These are phyloP conservation scores for Neopelma chrysocephalum DNA, from an alignment of 2,797 vertebrate genomes.

Conservation along the genomic window DNA sequence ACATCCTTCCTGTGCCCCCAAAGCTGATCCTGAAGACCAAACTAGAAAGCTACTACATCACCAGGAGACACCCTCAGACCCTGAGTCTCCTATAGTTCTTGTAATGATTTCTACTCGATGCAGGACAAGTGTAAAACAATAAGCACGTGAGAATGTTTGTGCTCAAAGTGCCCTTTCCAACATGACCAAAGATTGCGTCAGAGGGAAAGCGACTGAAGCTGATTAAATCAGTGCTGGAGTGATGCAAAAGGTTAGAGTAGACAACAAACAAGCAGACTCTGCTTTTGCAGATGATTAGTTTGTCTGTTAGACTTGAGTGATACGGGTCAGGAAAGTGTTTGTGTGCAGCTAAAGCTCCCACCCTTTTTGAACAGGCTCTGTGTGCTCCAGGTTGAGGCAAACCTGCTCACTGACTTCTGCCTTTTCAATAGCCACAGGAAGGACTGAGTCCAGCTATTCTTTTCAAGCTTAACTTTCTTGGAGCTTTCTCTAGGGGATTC, in stretches of 20 bases:
- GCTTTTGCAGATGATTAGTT: background rate
- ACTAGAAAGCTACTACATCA: background rate
- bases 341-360: background rate
- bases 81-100: background rate
- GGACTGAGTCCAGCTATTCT: background rate
- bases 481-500: background rate
- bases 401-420: background rate
- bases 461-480: constrained; percentile 9
- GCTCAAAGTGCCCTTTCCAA: background rate
- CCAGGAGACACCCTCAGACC: background rate
- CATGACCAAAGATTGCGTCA: background rate
- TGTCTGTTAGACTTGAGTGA: background rate
- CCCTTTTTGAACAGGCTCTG: background rate
- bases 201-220: background rate
- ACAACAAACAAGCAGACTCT: background rate
- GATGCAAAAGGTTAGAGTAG: background rate
- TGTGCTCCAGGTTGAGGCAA: background rate
- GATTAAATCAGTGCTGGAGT: background rate
- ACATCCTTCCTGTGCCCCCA: background rate
- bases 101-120: background rate
- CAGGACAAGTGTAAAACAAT: background rate
- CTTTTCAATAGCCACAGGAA: background rate
- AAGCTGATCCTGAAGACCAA: background rate
- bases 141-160: background rate
- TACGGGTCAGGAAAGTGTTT: background rate